These are phyloP conservation scores for Araneus ventricosus DNA, from an alignment of 1,140 invertebrate genomes.

Conservation along the genomic window DNA sequence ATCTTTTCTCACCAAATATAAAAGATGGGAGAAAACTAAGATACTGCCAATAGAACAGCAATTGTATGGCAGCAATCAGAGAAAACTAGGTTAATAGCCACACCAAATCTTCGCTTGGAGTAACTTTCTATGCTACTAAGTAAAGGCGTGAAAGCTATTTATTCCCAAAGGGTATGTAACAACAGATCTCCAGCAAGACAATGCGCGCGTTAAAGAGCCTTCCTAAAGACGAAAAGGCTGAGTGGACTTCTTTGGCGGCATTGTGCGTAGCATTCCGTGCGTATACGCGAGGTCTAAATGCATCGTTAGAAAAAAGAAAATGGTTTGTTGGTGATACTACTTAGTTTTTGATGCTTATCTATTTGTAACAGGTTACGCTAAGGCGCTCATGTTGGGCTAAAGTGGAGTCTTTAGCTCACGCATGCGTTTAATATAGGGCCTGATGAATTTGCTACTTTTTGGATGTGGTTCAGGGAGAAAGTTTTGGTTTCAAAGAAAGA, in stretches of 20 bases:
- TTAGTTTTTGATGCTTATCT: slow-evolving; percentile 69
- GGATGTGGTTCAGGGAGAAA: not conserved
- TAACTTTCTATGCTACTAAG: slow-evolving; percentile 45
- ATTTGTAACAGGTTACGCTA: slow-evolving; percentile 69
- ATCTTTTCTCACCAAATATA: slow-evolving; percentile 8
- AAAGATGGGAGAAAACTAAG: slow-evolving; percentile 25
- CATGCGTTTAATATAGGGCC: slow-evolving; percentile 51
- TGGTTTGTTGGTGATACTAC: slow-evolving; percentile 55
- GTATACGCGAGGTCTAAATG: slow-evolving; percentile 27
- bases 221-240: slow-evolving; percentile 51
- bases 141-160: slow-evolving; percentile 62
- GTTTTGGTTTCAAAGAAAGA: not conserved
- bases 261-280: slow-evolving; percentile 63
- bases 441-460: slow-evolving; percentile 61
- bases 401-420: slow-evolving; percentile 65
- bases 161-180: slow-evolving; percentile 26
- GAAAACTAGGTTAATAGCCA: slow-evolving; percentile 69
- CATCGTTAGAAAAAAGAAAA: slow-evolving; percentile 23
- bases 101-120: slow-evolving; percentile 33
- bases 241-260: slow-evolving; percentile 46
- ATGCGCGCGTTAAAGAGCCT: slow-evolving; percentile 54
- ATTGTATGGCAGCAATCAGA: slow-evolving; percentile 35
- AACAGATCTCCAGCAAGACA: slow-evolving; percentile 39
- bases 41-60: slow-evolving; percentile 16
- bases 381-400: slow-evolving; percentile 68